Evolutionary conservation across 64 coral and sea anemone genomes (phyloP).

Genomic region (Cladopsammia gracilis): DNA sequence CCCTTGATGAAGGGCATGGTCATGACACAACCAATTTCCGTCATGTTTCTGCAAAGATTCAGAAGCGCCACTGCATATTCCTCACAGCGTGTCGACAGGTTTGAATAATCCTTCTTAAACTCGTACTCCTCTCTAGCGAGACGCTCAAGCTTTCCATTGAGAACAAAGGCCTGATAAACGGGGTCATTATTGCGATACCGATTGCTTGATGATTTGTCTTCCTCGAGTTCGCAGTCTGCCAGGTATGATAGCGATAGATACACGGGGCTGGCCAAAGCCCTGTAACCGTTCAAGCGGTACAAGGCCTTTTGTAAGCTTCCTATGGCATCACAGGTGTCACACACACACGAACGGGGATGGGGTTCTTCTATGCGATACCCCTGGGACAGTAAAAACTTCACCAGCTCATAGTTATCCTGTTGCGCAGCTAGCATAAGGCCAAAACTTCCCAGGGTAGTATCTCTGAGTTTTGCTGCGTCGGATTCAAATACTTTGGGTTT

Average conservation of each 20-base stretch:
- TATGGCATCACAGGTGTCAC: conserved; percentile 44
- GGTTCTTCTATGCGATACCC: conserved; percentile 74
- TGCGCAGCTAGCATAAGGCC: conserved; percentile 60
- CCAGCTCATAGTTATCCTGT: conserved; percentile 65
- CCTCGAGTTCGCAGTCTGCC: background rate
- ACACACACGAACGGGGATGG: conserved; percentile 73
- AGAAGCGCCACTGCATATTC: conserved; percentile 74
- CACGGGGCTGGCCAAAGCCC: conserved; percentile 70
- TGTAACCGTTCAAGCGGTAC: conserved; percentile 70
- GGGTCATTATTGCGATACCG: conserved; percentile 26
- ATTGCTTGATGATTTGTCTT: background rate
- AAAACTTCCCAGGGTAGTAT: background rate
- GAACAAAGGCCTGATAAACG: conserved; percentile 75
- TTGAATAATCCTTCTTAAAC: conserved; percentile 77
- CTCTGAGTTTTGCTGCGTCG: background rate
- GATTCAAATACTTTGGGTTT: background rate
- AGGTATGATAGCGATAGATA: conserved; percentile 62
- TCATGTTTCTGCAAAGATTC: conserved; percentile 83
- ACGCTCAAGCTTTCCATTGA: conserved; percentile 77
- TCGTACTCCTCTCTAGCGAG: conserved; percentile 80
- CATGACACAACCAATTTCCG: conserved; percentile 81
- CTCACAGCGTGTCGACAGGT: conserved; percentile 80
- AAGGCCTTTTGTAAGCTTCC: conserved; percentile 72
- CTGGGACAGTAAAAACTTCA: conserved; percentile 62
- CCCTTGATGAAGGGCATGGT: conserved; percentile 46